Conservation (phyloP, 2,113 vertebrate genomes). For the Cyanoderma ruficeps region DNA sequence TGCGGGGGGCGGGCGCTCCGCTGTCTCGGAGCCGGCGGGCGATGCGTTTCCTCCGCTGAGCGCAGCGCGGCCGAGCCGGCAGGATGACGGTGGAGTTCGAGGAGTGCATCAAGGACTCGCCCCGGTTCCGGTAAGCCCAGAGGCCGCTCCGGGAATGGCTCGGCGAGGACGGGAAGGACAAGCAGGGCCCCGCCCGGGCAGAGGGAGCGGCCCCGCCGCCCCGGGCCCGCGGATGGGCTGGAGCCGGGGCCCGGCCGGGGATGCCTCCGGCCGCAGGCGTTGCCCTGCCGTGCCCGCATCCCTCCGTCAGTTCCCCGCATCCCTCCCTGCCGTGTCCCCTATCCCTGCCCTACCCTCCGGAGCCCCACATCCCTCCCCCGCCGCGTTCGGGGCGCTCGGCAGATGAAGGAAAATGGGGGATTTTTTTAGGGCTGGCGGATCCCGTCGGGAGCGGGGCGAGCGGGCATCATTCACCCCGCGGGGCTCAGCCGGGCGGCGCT, state of each 20-base stretch:
- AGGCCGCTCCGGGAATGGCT: neutral
- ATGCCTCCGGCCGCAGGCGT: neutral
- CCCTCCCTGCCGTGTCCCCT: neutral
- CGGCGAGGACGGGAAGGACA: neutral
- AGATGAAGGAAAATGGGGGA: rapidly evolving
- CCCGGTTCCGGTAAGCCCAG: neutral
- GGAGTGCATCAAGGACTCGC: neutral
- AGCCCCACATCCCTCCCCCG: neutral
- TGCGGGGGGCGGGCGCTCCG: neutral
- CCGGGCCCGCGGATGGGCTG: neutral
- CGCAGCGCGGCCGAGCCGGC: neutral
- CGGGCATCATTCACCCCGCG: neutral
- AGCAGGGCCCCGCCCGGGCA: neutral
- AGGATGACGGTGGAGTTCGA: neutral
- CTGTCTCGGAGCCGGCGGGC: neutral
- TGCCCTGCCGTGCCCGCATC: neutral
- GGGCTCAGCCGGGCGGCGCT: neutral
- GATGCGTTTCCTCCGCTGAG: neutral
- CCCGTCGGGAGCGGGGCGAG: no score
- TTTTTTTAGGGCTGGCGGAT: neutral
- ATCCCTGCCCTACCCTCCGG: neutral
- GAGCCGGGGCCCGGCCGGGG: neutral
- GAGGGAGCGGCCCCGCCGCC: neutral
- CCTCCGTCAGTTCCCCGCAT: neutral
- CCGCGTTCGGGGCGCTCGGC: neutral